phyloP scores from a whole-genome alignment of 2,113 vertebrate species.

The Oreochromis tanganicae region DNA sequence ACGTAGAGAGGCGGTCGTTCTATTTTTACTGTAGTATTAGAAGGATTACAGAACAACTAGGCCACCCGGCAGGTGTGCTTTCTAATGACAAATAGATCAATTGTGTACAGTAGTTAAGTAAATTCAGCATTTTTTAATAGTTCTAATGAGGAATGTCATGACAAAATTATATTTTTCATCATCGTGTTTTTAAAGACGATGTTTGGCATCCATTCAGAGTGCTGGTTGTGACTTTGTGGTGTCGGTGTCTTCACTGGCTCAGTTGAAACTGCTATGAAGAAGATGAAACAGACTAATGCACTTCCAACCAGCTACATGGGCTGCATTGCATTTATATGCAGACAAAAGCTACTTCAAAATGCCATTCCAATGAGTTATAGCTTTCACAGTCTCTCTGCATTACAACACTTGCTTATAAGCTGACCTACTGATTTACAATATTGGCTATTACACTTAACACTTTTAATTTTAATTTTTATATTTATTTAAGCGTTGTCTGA shows the following conservation, averaged over 20 bases:
- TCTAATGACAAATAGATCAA: not conserved
- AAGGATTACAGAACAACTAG: not conserved
- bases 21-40: not conserved
- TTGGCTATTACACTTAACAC: not conserved
- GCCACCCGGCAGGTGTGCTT: not conserved
- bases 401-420: not conserved
- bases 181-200: not conserved
- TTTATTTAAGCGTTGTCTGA: too few species aligned
- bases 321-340: not conserved
- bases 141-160: not conserved
- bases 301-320: not conserved
- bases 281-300: not conserved
- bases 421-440: not conserved
- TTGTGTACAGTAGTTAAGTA: not conserved
- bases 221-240: not conserved
- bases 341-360: not conserved
- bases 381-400: not conserved
- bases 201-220: not conserved
- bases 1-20: not conserved
- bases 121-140: not conserved
- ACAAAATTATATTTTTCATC: not conserved
- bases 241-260: not conserved
- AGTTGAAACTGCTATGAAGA: not conserved
- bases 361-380: not conserved
- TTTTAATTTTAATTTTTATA: too few species aligned